Percentiles rank a stretch among this genome's conserved stretches.
phyloP scores from a whole-genome alignment of 2,797 vertebrate genomes.

The Alectoris magna region DNA sequence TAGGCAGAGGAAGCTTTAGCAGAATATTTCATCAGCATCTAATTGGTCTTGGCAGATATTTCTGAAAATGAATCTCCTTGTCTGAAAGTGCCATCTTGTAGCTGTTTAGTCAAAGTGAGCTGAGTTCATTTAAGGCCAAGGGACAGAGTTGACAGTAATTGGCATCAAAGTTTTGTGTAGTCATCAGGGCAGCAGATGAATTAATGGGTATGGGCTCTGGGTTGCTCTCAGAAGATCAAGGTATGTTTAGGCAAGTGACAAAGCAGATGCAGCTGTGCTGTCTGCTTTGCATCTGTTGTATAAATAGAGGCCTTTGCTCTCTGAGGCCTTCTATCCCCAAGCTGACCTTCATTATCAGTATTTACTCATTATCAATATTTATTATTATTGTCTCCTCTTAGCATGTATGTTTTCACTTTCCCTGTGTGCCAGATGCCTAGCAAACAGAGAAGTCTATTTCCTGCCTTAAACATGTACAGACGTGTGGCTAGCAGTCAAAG shows the following conservation, averaged over 20 bases:
- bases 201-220: background rate
- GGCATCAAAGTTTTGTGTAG: background rate
- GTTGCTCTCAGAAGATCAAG: background rate
- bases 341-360: background rate
- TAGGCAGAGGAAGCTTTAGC: background rate
- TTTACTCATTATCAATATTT: background rate
- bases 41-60: background rate
- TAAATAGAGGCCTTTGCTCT: background rate
- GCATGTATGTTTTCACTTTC: background rate
- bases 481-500: background rate
- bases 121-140: conserved; percentile 1
- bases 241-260: background rate
- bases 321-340: background rate
- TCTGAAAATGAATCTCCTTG: background rate
- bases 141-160: background rate
- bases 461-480: background rate
- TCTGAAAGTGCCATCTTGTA: background rate
- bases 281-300: background rate
- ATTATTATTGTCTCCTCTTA: background rate
- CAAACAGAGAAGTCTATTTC: background rate
- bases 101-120: background rate
- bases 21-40: background rate
- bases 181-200: background rate
- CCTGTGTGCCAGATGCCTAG: background rate
- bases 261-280: background rate